Evolutionary conservation across 1,140 invertebrate genomes (phyloP).

Genomic region (Ceratina japonica): DNA sequence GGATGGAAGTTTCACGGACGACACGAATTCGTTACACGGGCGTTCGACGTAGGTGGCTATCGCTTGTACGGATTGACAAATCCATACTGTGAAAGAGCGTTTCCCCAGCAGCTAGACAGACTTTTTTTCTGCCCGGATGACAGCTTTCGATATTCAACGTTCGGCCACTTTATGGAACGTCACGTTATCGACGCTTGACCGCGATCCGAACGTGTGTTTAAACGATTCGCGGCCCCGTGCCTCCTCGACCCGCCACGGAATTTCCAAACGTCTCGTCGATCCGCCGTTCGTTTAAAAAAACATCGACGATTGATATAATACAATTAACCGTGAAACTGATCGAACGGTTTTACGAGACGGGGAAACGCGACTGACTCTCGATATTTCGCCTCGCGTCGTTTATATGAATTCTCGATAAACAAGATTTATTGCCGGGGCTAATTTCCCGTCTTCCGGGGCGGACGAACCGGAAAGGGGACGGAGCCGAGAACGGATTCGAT

Average conservation of each 20-base stretch:
- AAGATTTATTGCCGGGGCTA: too few relatives aligned
- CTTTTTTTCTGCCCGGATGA: neutral
- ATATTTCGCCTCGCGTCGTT: too few relatives aligned
- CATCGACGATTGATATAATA: too few relatives aligned
- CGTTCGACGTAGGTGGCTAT: constrained; percentile 4
- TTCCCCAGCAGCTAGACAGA: neutral
- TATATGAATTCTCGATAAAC: too few relatives aligned
- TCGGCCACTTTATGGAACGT: neutral
- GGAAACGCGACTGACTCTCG: too few relatives aligned
- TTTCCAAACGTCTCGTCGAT: neutral
- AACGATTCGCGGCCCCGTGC: neutral
- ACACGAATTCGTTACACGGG: constrained; percentile 8
- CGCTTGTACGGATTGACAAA: constrained; percentile 50
- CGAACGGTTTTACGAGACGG: too few relatives aligned
- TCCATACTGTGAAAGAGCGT: constrained; percentile 31
- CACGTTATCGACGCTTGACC: neutral
- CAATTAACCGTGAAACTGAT: too few relatives aligned
- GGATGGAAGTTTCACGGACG: too few relatives aligned
- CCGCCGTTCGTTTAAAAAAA: too few relatives aligned
- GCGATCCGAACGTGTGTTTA: neutral
- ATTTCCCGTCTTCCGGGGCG: too few relatives aligned
- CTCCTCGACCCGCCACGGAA: too few relatives aligned
- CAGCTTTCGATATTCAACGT: constrained; percentile 30
- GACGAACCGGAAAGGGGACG: neutral
- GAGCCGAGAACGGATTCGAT: neutral